Evolutionary conservation across 2,113 vertebrate species (phyloP).

Genomic region (Tenrec ecaudatus): DNA sequence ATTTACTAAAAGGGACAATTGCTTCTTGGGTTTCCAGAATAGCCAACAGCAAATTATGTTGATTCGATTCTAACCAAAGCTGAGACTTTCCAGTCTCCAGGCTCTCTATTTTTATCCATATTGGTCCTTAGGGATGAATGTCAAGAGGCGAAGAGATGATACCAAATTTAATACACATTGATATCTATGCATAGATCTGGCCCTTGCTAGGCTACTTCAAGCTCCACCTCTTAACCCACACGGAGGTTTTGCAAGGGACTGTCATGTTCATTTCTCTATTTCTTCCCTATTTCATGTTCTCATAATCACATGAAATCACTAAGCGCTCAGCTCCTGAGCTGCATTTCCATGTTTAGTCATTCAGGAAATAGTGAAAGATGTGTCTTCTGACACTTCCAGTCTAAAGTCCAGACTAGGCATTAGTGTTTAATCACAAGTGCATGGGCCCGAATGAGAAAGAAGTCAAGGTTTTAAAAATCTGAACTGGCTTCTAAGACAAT

Average conservation of each 20-base stretch:
- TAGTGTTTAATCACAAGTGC: conserved; percentile 47
- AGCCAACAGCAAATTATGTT: neutral
- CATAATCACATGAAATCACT: conserved; percentile 54
- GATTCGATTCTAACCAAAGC: neutral
- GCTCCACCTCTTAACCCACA: conserved; percentile 1
- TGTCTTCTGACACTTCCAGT: conserved; percentile 60
- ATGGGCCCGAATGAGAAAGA: conserved; percentile 13
- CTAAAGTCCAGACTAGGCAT: conserved; percentile 40
- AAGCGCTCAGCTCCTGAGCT: conserved; percentile 51
- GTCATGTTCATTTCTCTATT: conserved; percentile 33
- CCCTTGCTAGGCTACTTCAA: conserved; percentile 47
- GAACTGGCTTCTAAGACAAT: conserved; percentile 7
- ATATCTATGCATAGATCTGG: conserved; percentile 34
- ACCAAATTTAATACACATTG: neutral
- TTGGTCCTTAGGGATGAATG: neutral
- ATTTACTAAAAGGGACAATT: neutral
- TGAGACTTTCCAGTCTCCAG: neutral
- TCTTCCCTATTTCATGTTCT: conserved; percentile 63
- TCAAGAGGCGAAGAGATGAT: neutral
- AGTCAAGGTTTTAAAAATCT: conserved; percentile 29
- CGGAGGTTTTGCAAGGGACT: neutral
- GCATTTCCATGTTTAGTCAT: conserved; percentile 63
- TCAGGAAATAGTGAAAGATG: conserved; percentile 62
- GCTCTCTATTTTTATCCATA: neutral
- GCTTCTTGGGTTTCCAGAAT: conserved; percentile 1